Evolutionary conservation across 1,140 invertebrate genomes (phyloP), one percentile per base, ranked within the genome.

Genomic region (Nasonia giraulti): DNA sequence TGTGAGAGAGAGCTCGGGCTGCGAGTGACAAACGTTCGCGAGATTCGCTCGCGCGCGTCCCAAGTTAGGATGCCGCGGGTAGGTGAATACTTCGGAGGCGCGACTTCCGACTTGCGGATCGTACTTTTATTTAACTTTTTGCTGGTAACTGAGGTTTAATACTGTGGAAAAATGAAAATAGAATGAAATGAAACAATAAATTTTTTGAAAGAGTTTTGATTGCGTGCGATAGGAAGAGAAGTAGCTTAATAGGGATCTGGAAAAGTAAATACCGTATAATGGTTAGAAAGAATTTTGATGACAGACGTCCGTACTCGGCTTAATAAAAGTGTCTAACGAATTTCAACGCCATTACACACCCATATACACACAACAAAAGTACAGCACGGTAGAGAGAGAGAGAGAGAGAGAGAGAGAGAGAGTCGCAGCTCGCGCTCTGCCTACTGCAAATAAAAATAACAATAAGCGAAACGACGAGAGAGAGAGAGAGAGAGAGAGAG

Each of bases 21-120:
- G 31, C 62, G 20, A 73, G 68, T 84, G 68, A 84, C 82, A 73
- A 73, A 79, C 76, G 66, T 69, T 27, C 73, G 17, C 55, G 55
- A 66, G 74, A 6, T 7, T 23, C 74, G 23, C 40, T n/a, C 20
- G 20, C 14, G 66, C 5, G 55, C 14, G 76, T 11, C 31, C 82
- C 71, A 74, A 55, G 71, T 81, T 62, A 27, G 73, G n/a, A 82
- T 78, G 77, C 11, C 2, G 44, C 37, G 68, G 82, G 62, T 84
- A 86, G 74, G 73, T 84, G 82, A 83, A 10, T 37, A 80, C 82
- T 84, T 87, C 81, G 89, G 88, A 86, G 87, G 88, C 87, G 88
- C 87, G 88, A 89, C 89, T 88, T 88, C 84, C 87, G 87, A 89
- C 88, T 90, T 89, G 89, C 33, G 33, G 89, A 79, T 89, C 86